Conservation (phyloP, 2,888 invertebrate species). For the Perithous albicinctus region DNA sequence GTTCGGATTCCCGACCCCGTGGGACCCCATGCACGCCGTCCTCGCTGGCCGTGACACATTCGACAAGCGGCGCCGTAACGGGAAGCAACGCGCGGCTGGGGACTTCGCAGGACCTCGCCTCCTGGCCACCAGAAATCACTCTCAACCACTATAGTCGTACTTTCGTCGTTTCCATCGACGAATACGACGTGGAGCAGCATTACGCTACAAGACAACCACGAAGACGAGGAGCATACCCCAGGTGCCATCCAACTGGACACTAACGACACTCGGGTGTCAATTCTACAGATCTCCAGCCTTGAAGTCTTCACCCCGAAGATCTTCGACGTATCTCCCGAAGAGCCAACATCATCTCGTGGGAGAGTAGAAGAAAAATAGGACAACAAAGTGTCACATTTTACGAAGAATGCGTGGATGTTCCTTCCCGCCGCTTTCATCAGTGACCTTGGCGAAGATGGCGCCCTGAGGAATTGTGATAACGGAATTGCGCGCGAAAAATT, state of each 20-base stretch:
- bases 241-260: slow-evolving; percentile 56
- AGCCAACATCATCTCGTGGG: slow-evolving; percentile 35
- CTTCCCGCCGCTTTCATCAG: slow-evolving; percentile 49
- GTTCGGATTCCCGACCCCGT: slow-evolving; percentile 78
- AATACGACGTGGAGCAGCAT: slow-evolving; percentile 33
- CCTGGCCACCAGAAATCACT: slow-evolving; percentile 65
- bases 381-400: slow-evolving; percentile 5
- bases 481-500: slow-evolving; percentile 29
- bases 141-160: slow-evolving; percentile 53
- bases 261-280: slow-evolving; percentile 74
- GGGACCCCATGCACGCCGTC: slow-evolving; percentile 82
- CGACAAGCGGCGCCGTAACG: slow-evolving; percentile 85
- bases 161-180: slow-evolving; percentile 55
- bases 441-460: slow-evolving; percentile 47
- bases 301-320: slow-evolving; percentile 58
- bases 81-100: slow-evolving; percentile 85
- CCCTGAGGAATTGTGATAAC: slow-evolving; percentile 35
- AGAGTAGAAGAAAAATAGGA: slow-evolving; percentile 20
- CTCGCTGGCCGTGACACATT: slow-evolving; percentile 84
- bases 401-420: not conserved
- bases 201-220: slow-evolving; percentile 37
- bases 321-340: slow-evolving; percentile 62
- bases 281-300: slow-evolving; percentile 59
- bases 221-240: slow-evolving; percentile 38
- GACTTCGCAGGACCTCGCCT: slow-evolving; percentile 77